Conservation (phyloP, 2,113 vertebrate species). For the Triplophysa siluroides region DNA sequence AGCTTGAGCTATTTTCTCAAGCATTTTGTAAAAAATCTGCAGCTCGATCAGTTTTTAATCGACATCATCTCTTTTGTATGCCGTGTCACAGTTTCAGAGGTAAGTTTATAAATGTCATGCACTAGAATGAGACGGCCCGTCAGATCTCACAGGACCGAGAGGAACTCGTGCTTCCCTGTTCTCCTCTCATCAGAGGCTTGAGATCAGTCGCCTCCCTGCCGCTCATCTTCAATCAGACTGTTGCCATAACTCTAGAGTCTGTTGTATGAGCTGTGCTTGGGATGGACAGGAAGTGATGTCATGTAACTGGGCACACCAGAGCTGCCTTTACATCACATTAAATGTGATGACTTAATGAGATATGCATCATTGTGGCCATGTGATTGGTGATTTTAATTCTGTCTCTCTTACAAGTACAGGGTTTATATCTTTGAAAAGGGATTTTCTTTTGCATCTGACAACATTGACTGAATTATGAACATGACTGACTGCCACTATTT, state of each 20-base stretch:
- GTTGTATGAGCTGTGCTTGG: neutral
- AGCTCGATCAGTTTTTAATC: neutral
- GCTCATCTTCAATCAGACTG: neutral
- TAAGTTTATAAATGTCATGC: neutral
- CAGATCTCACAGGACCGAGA: neutral
- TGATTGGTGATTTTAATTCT: constrained; percentile 48
- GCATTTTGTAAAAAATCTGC: neutral
- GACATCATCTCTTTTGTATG: constrained; percentile 21
- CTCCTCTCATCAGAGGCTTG: neutral
- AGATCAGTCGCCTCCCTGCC: neutral
- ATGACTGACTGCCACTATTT: constrained; percentile 51
- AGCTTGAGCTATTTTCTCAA: constrained; percentile 70
- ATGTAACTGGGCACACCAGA: constrained; percentile 6
- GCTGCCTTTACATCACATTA: constrained; percentile 23
- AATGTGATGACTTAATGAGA: constrained; percentile 1
- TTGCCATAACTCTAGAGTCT: neutral
- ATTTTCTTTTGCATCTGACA: constrained; percentile 44
- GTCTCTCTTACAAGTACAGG: constrained; percentile 17
- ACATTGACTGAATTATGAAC: constrained; percentile 53
- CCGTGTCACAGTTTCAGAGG: neutral
- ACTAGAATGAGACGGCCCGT: neutral
- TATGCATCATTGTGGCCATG: constrained; percentile 39
- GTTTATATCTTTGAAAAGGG: constrained; percentile 48
- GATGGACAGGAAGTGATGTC: neutral
- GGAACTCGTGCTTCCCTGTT: neutral